Evolutionary conservation across 2,797 vertebrate species (phyloP), one percentile per base, ranked within the genome.

Genomic region (Enteromius anoplus): DNA sequence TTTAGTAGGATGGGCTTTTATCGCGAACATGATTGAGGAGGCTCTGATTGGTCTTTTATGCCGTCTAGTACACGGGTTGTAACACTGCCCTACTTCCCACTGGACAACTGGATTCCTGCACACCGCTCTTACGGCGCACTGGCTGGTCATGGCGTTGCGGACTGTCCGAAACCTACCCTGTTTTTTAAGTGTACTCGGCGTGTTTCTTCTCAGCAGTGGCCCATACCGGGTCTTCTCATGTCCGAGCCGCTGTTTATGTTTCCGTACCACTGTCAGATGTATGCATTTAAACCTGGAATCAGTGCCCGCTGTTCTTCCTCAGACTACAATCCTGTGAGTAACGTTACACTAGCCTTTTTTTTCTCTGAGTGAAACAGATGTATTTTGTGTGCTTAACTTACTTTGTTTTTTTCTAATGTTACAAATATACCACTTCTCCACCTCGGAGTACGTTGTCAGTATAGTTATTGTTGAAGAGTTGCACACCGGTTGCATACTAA

Each of bases 311-410:
- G 96, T 99, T 64, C 93, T 96, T 51, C 95, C 95, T 2, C 97
- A 96, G 87, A 99, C 97, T 15, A 96, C 97, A 88, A 98, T 99
- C 90, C 96, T 98, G 98, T 99, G 91, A 99, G 98, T 98, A 40
- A 40, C 40, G 40, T 40, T 9, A 91, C 70, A 68, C 15, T 17
- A 82, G 5, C 19, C 72, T 3, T 29, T 53, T 53, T 21, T 42
- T 58, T 83, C 85, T 87, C 89, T 86, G 85, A 86, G 82, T 75
- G 78, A 70, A 49, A 23, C 14, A 7, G 9, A 10, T 34, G n/a
- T 40, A 3, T 23, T 21, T 2, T 29, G 7, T 47, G 37, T 37
- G 55, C 37, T 29, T 32, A 14, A 3, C n/a, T 26, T 69, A 34
- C 3, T 40, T 42, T 8, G n/a, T 11, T 29, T 29, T 26, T 15